Evolutionary conservation across 2,797 vertebrate species (phyloP), one percentile per base, ranked within the genome.

Genomic region (Pygocentrus nattereri): DNA sequence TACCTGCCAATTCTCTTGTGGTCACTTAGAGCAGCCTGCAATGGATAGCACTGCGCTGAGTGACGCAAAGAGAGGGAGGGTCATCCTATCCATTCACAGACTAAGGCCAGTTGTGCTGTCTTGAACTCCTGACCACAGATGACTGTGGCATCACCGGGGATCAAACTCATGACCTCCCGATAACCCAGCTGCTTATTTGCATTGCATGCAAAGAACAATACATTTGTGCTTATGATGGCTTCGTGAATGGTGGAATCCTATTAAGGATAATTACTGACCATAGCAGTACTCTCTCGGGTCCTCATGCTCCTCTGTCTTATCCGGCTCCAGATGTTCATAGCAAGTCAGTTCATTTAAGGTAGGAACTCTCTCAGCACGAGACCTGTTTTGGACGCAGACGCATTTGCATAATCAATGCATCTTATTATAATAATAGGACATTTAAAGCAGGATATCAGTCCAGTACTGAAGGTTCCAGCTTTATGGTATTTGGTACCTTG

Each of bases 251-350:
- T 18, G n/a, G 10, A 12, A 19, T 41, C 21, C n/a, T n/a, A n/a
- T 15, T 0, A 16, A 38, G 11, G 5, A 21, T 0, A n/a, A 25
- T 4, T 34, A 52, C 91, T 88, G 82, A 97, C 95, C 95, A 69
- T 92, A 88, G 80, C 2, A 49, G 71, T 94, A 96, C 71, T 94
- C 93, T 82, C 86, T 62, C 0, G 85, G 89, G 86, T 92, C 88
- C 82, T 96, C 93, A 16, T 90, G 90, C 84, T 91, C 90, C 64
- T 25, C 83, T 65, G 0, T 67, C 74, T 86, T 82, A 74, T 90
- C 87, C 61, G 82, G 81, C 74, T 88, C 83, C 81, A 90, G 85
- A 82, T 59, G 64, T 76, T 52, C 2, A 1, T 34, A 89, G 85
- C 74, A 62, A 21, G 88, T 87, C 44, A 84, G 76, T 70, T 78